Conservation (phyloP, 2,113 vertebrate species). For the Odocoileus hemionus region DNA sequence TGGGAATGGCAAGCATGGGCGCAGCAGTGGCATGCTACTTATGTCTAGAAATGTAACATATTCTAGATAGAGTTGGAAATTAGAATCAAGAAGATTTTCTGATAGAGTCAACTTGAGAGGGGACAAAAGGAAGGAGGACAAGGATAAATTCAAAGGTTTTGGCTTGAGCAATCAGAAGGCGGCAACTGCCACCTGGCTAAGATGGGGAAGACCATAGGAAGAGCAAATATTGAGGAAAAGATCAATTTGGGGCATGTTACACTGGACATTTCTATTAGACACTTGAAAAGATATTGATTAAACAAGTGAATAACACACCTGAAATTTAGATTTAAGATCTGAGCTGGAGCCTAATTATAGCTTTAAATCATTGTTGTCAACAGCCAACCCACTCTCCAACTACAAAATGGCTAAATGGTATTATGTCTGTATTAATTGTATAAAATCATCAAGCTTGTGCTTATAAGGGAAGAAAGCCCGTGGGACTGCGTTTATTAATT, state of each 20-base stretch:
- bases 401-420: not conserved
- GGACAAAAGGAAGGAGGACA: not conserved
- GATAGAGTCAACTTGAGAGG: not conserved
- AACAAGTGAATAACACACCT: not conserved
- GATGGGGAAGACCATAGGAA: rapidly evolving
- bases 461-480: not conserved
- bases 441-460: not conserved
- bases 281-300: not conserved
- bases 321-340: not conserved
- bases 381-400: not conserved
- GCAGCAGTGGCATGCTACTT: not conserved
- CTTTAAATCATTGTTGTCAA: not conserved
- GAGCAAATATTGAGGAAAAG: not conserved
- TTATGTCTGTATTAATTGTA: not conserved
- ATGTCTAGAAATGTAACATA: not conserved
- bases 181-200: not conserved
- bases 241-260: not conserved
- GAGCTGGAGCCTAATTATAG: not conserved
- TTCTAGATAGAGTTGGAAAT: not conserved
- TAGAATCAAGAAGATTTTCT: not conserved
- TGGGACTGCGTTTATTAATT: not conserved
- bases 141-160: not conserved
- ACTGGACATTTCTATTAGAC: not conserved
- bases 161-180: not conserved
- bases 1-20: not conserved